Base-by-base conservation (phyloP, 1,140 invertebrate genomes). In the Lepidurus couesii region DNA sequence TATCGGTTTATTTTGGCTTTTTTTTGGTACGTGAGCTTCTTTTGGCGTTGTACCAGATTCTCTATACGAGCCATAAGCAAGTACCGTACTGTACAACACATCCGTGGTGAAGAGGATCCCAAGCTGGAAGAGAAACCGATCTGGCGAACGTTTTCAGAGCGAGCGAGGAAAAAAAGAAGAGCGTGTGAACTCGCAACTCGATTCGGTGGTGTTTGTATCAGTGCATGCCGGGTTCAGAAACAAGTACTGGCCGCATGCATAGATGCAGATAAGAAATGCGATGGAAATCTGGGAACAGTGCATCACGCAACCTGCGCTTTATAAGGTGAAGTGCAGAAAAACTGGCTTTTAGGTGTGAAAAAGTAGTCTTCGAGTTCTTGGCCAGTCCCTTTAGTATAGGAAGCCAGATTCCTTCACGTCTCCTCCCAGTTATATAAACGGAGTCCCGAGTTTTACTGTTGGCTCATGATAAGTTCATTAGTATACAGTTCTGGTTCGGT, bases 301-400 rank as follows among this genome's bases (percentile, higher is more conserved):
- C 53, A 21, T 65, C 53, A 65, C 53, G 53, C 53, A 65, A 65
- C 53, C 53, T 65, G 53, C 53, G 16, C 53, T 65, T 65, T 65
- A 65, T 65, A 65, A 65, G 53, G 53, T 65, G n/a, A 65, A 16
- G 16, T 7, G 21, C 53, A 65, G 16, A 65, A 65, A 65, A 65
- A 65, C 53, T 65, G 53, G 53, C 16, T 65, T 65, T 65, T 65
- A 7, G n/a, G 53, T 65, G 53, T 65, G 53, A 65, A 65, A 65
- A 65, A 65, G 53, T 21, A 16, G 53, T 21, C 53, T 13, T 65
- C 6, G 16, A 4, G 16, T 7, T 7, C 13, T 65, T 65, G 53
- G 9, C 53, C n/a, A 65, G 21, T 13, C n/a, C n/a, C 16, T 65
- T 65, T 65, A n/a, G n/a, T 65, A 21, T 7, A 65, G 21, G 53